These are phyloP conservation scores for Pyrgus malvae DNA, from an alignment of 2,888 invertebrate species.

Conservation along the genomic window DNA sequence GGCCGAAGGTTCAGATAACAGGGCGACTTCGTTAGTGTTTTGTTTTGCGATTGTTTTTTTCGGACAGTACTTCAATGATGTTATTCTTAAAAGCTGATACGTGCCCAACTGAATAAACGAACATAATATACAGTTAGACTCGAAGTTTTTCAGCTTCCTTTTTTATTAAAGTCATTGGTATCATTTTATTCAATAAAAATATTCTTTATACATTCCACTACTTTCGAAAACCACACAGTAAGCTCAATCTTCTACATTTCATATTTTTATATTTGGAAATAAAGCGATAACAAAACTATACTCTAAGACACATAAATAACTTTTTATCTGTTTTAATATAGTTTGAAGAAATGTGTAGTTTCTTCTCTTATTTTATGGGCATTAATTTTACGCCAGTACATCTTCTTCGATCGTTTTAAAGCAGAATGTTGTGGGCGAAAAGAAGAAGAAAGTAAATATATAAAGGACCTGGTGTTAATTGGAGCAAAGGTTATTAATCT, in stretches of 20 bases:
- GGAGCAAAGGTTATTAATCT: conserved; percentile 4
- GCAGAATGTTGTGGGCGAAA: neutral
- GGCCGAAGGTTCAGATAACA: conserved; percentile 34
- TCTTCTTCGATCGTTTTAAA: conserved; percentile 4
- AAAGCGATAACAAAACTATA: no score
- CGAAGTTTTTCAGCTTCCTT: neutral
- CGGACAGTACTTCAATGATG: neutral
- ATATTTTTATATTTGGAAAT: no score
- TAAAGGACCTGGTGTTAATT: neutral
- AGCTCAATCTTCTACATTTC: no score
- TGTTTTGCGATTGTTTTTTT: conserved; percentile 4
- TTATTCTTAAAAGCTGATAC: neutral
- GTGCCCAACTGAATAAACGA: neutral
- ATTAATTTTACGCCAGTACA: conserved; percentile 1
- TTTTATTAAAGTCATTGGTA: no score
- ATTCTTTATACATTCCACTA: neutral
- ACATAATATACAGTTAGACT: neutral
- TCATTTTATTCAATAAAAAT: neutral
- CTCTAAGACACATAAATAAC: no score
- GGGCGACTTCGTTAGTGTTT: conserved; percentile 10
- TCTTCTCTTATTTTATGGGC: neutral
- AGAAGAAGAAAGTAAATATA: neutral
- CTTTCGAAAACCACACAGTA: no score
- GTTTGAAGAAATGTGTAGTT: no score
- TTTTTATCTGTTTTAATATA: no score